A percentile compares a stretch with the other conserved stretches of the same genome.
Conservation (phyloP, 2,888 invertebrate species). For the Andrena haemorrhoa region DNA sequence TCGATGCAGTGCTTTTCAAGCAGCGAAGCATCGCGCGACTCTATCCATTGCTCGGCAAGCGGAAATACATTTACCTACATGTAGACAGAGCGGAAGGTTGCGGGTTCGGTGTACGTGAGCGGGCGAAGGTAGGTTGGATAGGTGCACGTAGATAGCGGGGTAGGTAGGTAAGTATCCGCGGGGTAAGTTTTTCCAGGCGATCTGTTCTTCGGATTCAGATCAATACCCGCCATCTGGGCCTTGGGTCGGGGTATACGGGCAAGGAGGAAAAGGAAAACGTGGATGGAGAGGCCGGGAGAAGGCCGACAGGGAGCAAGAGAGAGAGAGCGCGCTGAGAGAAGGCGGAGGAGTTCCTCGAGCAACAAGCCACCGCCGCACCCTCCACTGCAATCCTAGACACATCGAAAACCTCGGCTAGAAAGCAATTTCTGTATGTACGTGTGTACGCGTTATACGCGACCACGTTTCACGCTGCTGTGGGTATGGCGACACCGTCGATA, state of each 20-base stretch:
- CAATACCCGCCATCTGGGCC: conserved; percentile 83
- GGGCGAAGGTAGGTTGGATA: conserved; percentile 66
- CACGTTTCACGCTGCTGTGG: conserved; percentile 66
- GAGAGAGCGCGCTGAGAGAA: conserved; percentile 53
- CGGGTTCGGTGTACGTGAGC: conserved; percentile 66
- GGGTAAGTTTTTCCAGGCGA: conserved; percentile 82
- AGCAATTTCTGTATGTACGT: conserved; percentile 65
- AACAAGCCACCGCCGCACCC: conserved; percentile 82
- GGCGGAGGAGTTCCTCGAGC: conserved; percentile 80
- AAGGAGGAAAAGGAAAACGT: conserved; percentile 70
- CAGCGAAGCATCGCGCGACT: conserved; percentile 33
- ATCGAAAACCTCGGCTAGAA: conserved; percentile 72
- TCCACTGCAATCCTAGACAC: conserved; percentile 73
- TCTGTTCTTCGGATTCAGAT: conserved; percentile 83
- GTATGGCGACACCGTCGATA: conserved; percentile 31
- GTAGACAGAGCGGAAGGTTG: conserved; percentile 60
- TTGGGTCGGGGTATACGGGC: conserved; percentile 70
- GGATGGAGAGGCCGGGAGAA: conserved; percentile 46
- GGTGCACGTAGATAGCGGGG: conserved; percentile 67
- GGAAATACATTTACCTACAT: conserved; percentile 69
- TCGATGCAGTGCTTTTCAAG: conserved; percentile 26
- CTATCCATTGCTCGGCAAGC: conserved; percentile 58
- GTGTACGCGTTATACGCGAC: conserved; percentile 52
- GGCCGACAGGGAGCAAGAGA: conserved; percentile 26
- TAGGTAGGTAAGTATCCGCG: conserved; percentile 76